Base-by-base conservation (phyloP, 2,797 vertebrate species). In the Pseudomugil tenellus region DNA sequence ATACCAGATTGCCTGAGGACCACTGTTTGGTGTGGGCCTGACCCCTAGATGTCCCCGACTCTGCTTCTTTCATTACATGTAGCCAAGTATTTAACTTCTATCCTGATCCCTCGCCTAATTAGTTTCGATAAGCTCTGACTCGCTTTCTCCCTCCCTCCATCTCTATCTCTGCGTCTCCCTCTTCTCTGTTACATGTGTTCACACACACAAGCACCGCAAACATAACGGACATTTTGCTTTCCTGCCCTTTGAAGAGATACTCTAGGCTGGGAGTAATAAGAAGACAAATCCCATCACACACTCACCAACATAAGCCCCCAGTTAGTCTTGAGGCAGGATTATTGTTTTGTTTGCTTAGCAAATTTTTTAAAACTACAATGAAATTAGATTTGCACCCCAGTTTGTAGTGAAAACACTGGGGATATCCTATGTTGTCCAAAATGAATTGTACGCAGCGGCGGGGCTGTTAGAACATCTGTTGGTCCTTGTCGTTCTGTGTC, bases 71-170 rank as follows among this genome's bases (percentile, higher is more conserved):
- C 94, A 95, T 94, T 91, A 94, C 91, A 82, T 92, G 90, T 92
- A 95, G 95, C 91, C 89, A 92, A 95, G 87, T 95, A 93, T 96
- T 98, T 96, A 94, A 92, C 91, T 94, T 96, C 92, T 94, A 95
- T 93, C 93, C 94, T 95, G 95, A 95, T 95, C 95, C 93, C 76
- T 91, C 85, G 90, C 93, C 95, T 97, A 96, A 96, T 97, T 96
- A 95, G 95, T 95, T 96, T 95, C 94, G 92, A 91, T 92, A 94
- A 93, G 94, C 88, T 87, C 79, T 7, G 93, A 93, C 92, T 87
- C 87, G 89, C 84, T 87, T 70, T 56, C 67, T 64, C 63, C 43
- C 67, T 55, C 51, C 61, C 61, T 73, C 16, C 29, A 87, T 91
- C 77, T 84, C 70, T 55, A 68, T 69, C 75, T 67, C 19, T 59